Conservation (phyloP, 2,888 invertebrate genomes). For the Emmelina monodactyla region DNA sequence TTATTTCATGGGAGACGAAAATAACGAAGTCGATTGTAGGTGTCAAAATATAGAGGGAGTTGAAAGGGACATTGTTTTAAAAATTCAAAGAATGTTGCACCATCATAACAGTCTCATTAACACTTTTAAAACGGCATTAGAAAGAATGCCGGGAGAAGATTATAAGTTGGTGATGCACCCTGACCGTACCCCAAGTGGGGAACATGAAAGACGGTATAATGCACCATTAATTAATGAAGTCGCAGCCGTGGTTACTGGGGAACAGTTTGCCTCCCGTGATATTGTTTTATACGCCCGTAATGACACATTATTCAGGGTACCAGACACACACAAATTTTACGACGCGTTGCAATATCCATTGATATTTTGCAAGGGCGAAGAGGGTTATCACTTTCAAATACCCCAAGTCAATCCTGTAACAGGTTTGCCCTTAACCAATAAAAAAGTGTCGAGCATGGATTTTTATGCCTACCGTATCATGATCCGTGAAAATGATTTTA, state of each 20-base stretch:
- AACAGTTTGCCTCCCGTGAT: constrained; percentile 12
- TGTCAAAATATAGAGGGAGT: constrained; percentile 18
- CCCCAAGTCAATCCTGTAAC: constrained; percentile 17
- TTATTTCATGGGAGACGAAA: constrained; percentile 23
- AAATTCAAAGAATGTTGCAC: constrained; percentile 22
- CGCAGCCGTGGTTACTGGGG: constrained; percentile 19
- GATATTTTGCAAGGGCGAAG: constrained; percentile 24
- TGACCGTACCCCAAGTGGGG: constrained; percentile 20
- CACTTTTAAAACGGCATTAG: constrained; percentile 22
- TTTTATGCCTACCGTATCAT: constrained; percentile 21
- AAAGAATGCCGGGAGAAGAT: constrained; percentile 19
- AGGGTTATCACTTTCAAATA: constrained; percentile 22
- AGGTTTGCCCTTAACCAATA: constrained; percentile 10
- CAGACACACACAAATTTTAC: constrained; percentile 24
- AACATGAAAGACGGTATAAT: constrained; percentile 23
- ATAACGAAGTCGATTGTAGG: constrained; percentile 16
- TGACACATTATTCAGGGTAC: constrained; percentile 20
- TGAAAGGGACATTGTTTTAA: constrained; percentile 17
- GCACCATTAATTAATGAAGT: constrained; percentile 20
- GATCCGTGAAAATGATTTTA: constrained; percentile 10
- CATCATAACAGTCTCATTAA: constrained; percentile 19
- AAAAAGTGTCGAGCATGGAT: constrained; percentile 18
- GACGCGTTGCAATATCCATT: constrained; percentile 33
- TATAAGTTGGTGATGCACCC: constrained; percentile 22
- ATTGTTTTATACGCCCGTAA: constrained; percentile 20